Conservation (phyloP, 1,140 invertebrate genomes). For the Cydia splendana region DNA sequence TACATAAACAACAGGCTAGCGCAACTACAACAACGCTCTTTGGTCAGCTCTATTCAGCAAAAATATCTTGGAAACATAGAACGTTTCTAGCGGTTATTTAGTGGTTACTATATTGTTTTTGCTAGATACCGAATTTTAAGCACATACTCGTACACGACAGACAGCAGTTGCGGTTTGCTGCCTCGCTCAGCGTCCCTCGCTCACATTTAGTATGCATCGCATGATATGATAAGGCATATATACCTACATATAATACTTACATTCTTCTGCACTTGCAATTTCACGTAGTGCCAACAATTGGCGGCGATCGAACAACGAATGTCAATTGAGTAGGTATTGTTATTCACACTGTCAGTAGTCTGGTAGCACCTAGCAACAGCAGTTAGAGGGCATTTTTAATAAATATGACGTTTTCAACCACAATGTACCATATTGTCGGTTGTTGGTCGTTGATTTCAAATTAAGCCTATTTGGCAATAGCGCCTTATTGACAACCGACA, state of each 20-base stretch:
- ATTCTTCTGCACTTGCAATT: slow-evolving; percentile 78
- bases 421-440: too few species aligned
- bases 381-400: too few species aligned
- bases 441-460: too few species aligned
- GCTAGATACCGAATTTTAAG: slow-evolving; percentile 71
- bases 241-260: slow-evolving; percentile 55
- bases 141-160: slow-evolving; percentile 48
- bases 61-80: too few species aligned
- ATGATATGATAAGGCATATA: slow-evolving; percentile 43
- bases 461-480: too few species aligned
- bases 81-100: background rate
- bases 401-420: too few species aligned
- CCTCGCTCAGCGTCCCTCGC: slow-evolving; percentile 42
- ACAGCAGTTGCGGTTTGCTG: slow-evolving; percentile 30
- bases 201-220: slow-evolving; percentile 67
- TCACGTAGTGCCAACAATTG: slow-evolving; percentile 72
- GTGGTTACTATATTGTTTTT: background rate
- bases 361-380: background rate
- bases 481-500: too few species aligned
- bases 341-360: slow-evolving; percentile 43
- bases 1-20: too few species aligned
- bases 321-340: slow-evolving; percentile 61
- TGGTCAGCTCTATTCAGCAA: too few species aligned
- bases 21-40: too few species aligned
- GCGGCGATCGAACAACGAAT: slow-evolving; percentile 66